Evolutionary conservation across 2,888 invertebrate genomes (phyloP).

Genomic region (Listrodromus nycthemerus): DNA sequence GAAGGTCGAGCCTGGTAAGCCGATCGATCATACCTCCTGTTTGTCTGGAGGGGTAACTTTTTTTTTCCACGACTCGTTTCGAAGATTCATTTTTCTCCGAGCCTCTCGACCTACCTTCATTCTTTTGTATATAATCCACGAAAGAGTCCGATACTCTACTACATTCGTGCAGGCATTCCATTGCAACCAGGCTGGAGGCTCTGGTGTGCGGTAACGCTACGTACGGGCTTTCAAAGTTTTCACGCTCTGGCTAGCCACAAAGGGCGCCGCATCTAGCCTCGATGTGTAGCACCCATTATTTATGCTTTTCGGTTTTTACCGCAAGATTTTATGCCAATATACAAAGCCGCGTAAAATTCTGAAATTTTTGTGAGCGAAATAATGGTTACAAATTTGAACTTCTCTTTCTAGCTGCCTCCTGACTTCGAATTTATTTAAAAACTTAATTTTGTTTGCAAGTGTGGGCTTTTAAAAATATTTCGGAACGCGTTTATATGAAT

Average conservation of each 20-base stretch:
- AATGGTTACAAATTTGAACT: not conserved
- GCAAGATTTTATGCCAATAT: conserved; percentile 3
- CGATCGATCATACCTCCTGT: conserved; percentile 20
- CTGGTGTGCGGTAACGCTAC: not conserved
- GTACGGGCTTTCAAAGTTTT: conserved; percentile 34
- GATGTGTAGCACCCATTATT: conserved; percentile 22
- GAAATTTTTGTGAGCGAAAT: not conserved
- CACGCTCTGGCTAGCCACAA: conserved; percentile 55
- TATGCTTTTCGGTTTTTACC: conserved; percentile 45
- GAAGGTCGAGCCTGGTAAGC: conserved; percentile 6
- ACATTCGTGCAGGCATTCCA: not conserved
- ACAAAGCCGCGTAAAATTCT: not conserved
- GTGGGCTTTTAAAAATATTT: not conserved
- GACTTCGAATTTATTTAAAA: too few species aligned
- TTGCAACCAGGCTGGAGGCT: conserved; percentile 16
- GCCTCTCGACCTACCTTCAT: conserved; percentile 11
- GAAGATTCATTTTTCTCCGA: conserved; percentile 15
- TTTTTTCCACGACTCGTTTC: conserved; percentile 1
- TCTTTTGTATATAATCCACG: conserved; percentile 32
- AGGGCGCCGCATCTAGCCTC: conserved; percentile 22
- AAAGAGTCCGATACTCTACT: conserved; percentile 27
- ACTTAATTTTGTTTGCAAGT: not conserved
- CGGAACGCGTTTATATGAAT: not conserved
- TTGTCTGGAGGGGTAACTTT: not conserved
- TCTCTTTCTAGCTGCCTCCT: too few species aligned